A percentile compares a stretch with the other conserved stretches of the same genome.
Evolutionary conservation across 2,797 vertebrate species (phyloP).

Genomic region (Enteromius unitaeniatus): DNA sequence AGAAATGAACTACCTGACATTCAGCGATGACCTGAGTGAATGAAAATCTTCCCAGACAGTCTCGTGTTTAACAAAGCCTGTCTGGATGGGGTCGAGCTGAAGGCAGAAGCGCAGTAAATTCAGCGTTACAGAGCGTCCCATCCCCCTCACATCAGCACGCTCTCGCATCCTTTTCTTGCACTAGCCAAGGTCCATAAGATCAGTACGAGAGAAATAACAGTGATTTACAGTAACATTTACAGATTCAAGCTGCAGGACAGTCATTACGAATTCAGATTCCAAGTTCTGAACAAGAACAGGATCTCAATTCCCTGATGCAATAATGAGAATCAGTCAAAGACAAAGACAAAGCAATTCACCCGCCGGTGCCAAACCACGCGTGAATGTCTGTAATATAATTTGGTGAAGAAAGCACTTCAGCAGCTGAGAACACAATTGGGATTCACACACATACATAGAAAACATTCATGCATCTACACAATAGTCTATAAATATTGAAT

Average conservation of each 20-base stretch:
- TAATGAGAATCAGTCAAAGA: neutral
- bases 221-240: constrained; percentile 9
- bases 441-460: neutral
- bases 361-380: neutral
- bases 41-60: constrained; percentile 19
- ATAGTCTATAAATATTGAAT: constrained; percentile 11
- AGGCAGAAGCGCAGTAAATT: constrained; percentile 8
- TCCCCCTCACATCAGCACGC: constrained; percentile 12
- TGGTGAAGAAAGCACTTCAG: neutral
- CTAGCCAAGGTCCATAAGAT: constrained; percentile 4
- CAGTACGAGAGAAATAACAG: neutral
- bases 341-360: constrained; percentile 14
- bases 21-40: neutral
- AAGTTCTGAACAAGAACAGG: neutral
- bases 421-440: constrained; percentile 3
- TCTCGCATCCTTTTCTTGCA: neutral
- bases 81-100: constrained; percentile 17
- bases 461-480: neutral
- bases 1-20: constrained; percentile 4
- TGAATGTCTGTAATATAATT: constrained; percentile 15
- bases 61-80: constrained; percentile 34
- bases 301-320: neutral
- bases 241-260: neutral
- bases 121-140: constrained; percentile 11
- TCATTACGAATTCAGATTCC: neutral